These are phyloP conservation scores for Drosophila albomicans DNA, from an alignment of 1,140 invertebrate species.

Conservation along the genomic window DNA sequence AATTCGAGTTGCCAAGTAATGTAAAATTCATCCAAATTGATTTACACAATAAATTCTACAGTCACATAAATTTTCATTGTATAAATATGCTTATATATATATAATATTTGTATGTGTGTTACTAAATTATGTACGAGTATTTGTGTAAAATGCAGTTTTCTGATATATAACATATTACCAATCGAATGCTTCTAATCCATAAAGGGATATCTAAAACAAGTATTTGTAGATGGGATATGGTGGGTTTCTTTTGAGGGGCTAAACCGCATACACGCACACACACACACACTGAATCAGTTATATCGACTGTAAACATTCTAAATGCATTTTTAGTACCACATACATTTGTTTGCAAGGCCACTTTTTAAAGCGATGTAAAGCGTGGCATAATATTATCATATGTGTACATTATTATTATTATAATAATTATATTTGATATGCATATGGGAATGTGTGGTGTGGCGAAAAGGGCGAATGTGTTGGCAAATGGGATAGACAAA, in stretches of 20 bases:
- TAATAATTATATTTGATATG: constrained; percentile 24
- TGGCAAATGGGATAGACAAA: constrained; percentile 20
- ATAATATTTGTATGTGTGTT: constrained; percentile 23
- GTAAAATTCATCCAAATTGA: constrained; percentile 44
- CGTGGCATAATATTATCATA: constrained; percentile 17
- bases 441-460: constrained; percentile 34
- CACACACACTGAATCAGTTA: constrained; percentile 20
- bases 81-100: constrained; percentile 28
- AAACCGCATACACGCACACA: constrained; percentile 26
- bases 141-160: constrained; percentile 36
- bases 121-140: constrained; percentile 19
- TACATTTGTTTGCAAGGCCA: constrained; percentile 51
- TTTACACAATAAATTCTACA: constrained; percentile 36
- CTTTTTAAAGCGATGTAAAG: constrained; percentile 43
- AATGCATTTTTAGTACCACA: constrained; percentile 36
- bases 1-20: constrained; percentile 61
- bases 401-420: not conserved
- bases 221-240: constrained; percentile 27
- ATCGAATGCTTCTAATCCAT: constrained; percentile 24
- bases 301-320: constrained; percentile 15
- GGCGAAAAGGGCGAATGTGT: constrained; percentile 16
- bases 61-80: constrained; percentile 38
- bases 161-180: constrained; percentile 18
- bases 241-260: constrained; percentile 39
- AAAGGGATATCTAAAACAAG: constrained; percentile 30